Base-by-base conservation (phyloP, 2,113 vertebrate genomes). In the Pterocles orientalis region DNA sequence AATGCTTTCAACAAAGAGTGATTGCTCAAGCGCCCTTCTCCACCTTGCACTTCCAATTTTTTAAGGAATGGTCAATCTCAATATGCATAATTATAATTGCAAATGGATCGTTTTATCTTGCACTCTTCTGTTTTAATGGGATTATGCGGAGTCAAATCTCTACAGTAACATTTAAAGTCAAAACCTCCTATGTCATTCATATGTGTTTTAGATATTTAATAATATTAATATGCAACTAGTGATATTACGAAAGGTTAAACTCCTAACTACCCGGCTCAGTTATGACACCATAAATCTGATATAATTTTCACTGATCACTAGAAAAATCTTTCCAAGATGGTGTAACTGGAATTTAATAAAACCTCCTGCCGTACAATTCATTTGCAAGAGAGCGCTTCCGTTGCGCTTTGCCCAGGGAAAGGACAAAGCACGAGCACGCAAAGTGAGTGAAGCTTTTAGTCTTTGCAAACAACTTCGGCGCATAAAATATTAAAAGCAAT, bases 401-500 rank as follows among this genome's bases (percentile, higher is more conserved):
- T 61, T 61, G 58, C 7, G 26, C 65, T 91, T 54, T 25, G 12
- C 29, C 50, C 48, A 54, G 47, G 26, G 78, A 70, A 33, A 73
- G 88, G 64, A 60, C 28, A 56, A 84, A 70, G 53, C 48, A 83
- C 2, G 4, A 90, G 81, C 14, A 51, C 88, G 84, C 56, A 89
- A 86, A 85, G 25, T 7, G 12, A 96, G 77, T 31, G 70, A 91
- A 80, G 96, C 76, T 95, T 95, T 95, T 88, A 86, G 79, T 56
- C 80, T 87, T 83, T 56, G 73, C 66, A 70, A 92, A 96, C 75
- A 94, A 94, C 77, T 94, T 82, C 65, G 81, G 60, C 20, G 70
- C 65, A 86, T 91, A 94, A 95, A 96, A 94, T 95, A 97, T 94
- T 97, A 94, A 97, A 96, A 94, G 85, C 82, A 71, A 83, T 43